Evolutionary conservation across 2,888 invertebrate genomes (phyloP), one percentile per base, ranked within the genome.

Genomic region (Hypsopygia costalis): DNA sequence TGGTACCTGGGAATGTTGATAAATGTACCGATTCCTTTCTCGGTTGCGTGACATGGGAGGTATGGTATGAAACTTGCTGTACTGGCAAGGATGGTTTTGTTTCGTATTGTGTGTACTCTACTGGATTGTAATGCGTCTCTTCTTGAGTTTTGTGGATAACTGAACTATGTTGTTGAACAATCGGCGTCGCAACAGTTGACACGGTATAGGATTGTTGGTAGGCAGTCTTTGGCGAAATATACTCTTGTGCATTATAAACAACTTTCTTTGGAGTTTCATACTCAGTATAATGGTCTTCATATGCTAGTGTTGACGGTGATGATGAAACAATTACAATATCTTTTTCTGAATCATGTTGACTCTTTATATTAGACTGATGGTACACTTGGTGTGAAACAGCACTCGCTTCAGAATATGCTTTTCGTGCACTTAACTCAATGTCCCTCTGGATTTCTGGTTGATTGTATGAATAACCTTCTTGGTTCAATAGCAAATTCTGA

Each of bases 391-490:
- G 83, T 12, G 88, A 88, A 12, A 88, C 85, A 10, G 70, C 55
- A 49, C 66, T 81, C 9, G 85, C 83, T 41, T 83, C 86, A 16
- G 85, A 86, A 48, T 87, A 85, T 9, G 62, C 41, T 34, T 62
- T 72, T 8, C 62, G 65, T 27, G 60, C 46, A 34, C 62, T 70
- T 3, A 62, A 60, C 50, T 79, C 79, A 28, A 68, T 43, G 33
- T 75, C 70, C 44, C 78, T 69, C 58, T 83, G 83, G 34, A 82
- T 81, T 69, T 83, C 87, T 3, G 87, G 86, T 50, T 85, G 82
- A 38, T 52, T 74, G 41, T 82, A 83, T 0, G 75, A 68, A 45
- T 81, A 80, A 4, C 69, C 75, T 58, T 67, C 71, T 49, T 78
- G 70, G 36, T 59, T 68, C 9, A 75, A 40, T 33, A 71, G 69